A percentile compares a stretch with the other conserved stretches of the same genome.
Evolutionary conservation across 2,888 invertebrate species (phyloP).

Genomic region (Eupithecia vulgata): DNA sequence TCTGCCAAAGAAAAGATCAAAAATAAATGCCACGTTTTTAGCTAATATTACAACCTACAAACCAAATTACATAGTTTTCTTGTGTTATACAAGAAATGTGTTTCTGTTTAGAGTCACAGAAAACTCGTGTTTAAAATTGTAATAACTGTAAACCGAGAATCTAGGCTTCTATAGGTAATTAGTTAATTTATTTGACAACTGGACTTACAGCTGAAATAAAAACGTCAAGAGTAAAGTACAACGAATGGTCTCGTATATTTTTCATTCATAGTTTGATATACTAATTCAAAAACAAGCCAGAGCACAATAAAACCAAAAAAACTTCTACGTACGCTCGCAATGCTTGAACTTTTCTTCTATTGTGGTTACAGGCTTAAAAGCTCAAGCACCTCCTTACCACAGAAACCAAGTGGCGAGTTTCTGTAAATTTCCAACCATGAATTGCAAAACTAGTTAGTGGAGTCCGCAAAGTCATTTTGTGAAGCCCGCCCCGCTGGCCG

Average conservation of each 20-base stretch:
- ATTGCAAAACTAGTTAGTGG: slow-evolving; percentile 32
- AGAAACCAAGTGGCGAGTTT: slow-evolving; percentile 11
- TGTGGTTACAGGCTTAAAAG: background rate
- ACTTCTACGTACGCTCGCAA: background rate
- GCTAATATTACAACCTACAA: background rate
- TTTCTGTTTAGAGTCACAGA: background rate
- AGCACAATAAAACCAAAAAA: background rate
- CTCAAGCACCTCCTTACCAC: slow-evolving; percentile 1
- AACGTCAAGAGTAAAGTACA: background rate
- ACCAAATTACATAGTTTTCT: background rate
- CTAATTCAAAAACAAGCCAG: background rate
- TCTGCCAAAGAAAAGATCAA: background rate
- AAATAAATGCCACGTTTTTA: background rate
- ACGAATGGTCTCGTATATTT: background rate
- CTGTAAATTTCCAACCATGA: slow-evolving; percentile 14
- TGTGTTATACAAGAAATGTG: background rate
- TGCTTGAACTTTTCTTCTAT: background rate
- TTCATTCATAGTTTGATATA: background rate
- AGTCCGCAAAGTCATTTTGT: slow-evolving; percentile 28
- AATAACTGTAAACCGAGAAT: too few species aligned
- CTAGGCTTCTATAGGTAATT: background rate
- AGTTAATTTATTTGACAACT: background rate
- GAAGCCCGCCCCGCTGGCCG: slow-evolving; percentile 12
- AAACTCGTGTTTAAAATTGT: background rate
- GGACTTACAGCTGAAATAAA: background rate